Conservation (phyloP, 2,113 vertebrate species). For the Apus apus region DNA sequence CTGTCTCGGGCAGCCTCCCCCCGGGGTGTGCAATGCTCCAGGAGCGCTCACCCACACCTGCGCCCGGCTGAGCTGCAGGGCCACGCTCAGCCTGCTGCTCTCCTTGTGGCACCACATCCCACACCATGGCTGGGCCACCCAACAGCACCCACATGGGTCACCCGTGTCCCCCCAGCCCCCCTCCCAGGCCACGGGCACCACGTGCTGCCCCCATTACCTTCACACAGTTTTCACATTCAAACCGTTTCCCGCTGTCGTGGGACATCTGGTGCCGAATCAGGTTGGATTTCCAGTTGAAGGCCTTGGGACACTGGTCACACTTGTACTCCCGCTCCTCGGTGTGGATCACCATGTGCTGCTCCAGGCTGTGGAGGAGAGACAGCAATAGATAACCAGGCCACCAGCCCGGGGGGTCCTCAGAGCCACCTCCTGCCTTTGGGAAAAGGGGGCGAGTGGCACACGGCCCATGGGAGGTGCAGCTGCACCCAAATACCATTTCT, state of each 20-base stretch:
- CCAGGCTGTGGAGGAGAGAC: slow-evolving; percentile 80
- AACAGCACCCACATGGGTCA: fast-evolving
- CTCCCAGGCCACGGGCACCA: fast-evolving
- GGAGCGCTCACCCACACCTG: fast-evolving
- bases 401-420: not conserved
- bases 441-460: not conserved
- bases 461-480: fast-evolving
- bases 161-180: fast-evolving
- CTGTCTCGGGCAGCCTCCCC: too few relatives aligned
- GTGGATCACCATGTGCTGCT: slow-evolving; percentile 98
- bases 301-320: slow-evolving; percentile 99
- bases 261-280: slow-evolving; percentile 99
- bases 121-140: fast-evolving
- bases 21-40: not conserved
- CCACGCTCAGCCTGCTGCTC: not conserved
- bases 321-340: slow-evolving; percentile 98
- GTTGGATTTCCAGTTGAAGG: slow-evolving; percentile 99
- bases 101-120: not conserved
- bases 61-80: not conserved
- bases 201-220: slow-evolving; percentile 80
- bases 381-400: not conserved
- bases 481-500: not conserved
- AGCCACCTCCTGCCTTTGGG: not conserved
- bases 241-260: slow-evolving; percentile 98
- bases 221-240: slow-evolving; percentile 99